Percentiles rank a stretch among this genome's conserved stretches.
Evolutionary conservation across 2,797 vertebrate species (phyloP).

Genomic region (Chelonia mydas): DNA sequence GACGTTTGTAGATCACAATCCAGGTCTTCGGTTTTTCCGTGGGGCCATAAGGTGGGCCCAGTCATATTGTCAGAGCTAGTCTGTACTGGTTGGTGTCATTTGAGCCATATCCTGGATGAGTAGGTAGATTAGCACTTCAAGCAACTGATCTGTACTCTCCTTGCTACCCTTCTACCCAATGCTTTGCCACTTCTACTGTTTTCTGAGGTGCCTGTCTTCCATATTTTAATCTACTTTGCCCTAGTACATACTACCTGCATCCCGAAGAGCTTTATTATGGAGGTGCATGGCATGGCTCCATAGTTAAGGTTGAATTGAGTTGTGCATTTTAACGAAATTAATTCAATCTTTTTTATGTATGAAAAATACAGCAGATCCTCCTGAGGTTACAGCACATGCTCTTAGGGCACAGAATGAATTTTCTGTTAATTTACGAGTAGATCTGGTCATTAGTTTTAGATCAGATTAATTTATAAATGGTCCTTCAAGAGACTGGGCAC

Average conservation of each 20-base stretch:
- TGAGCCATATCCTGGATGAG: not conserved
- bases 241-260: fast-evolving
- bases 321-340: not conserved
- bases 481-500: constrained; percentile 38
- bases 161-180: not conserved
- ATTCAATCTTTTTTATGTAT: not conserved
- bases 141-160: not conserved
- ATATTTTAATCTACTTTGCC: not conserved
- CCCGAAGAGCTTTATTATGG: fast-evolving
- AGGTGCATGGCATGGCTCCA: not conserved
- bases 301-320: not conserved
- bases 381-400: not conserved
- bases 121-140: not conserved
- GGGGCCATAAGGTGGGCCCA: not conserved
- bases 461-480: constrained; percentile 11
- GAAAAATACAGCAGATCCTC: not conserved
- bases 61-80: fast-evolving
- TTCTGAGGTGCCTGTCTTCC: not conserved
- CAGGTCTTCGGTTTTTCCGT: not conserved
- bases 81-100: fast-evolving
- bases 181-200: not conserved
- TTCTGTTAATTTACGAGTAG: constrained; percentile 5
- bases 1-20: not conserved
- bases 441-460: not conserved
- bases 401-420: not conserved